A percentile compares a stretch with the other conserved stretches of the same genome.
Evolutionary conservation across 2,113 vertebrate species (phyloP).

Genomic region (Psilopogon haemacephalus): DNA sequence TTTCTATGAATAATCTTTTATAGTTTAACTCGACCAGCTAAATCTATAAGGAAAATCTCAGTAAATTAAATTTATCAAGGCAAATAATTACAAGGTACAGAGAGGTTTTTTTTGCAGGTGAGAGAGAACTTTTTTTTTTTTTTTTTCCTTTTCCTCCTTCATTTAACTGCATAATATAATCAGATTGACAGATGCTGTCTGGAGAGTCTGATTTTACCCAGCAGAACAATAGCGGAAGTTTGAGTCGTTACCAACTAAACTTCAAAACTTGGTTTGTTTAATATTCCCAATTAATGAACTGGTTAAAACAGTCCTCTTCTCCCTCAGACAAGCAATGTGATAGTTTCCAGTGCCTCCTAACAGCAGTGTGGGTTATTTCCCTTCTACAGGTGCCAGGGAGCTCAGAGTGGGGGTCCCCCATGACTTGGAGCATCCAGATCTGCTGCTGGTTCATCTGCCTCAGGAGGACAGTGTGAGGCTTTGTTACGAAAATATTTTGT

Average conservation of each 20-base stretch:
- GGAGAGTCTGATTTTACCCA: neutral
- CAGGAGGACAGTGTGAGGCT: neutral
- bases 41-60: constrained; percentile 8
- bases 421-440: neutral
- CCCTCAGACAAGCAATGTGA: neutral
- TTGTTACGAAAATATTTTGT: neutral
- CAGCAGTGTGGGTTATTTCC: neutral
- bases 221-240: neutral
- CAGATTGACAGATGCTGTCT: constrained; percentile 39
- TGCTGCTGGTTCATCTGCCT: neutral
- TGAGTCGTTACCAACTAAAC: neutral
- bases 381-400: neutral
- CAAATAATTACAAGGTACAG: constrained; percentile 27
- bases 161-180: constrained; percentile 27
- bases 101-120: constrained; percentile 15
- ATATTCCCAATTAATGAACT: constrained; percentile 17
- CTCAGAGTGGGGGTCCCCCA: neutral
- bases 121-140: neutral
- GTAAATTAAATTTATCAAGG: constrained; percentile 34
- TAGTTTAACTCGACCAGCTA: constrained; percentile 37
- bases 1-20: constrained; percentile 55
- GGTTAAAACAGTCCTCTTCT: neutral
- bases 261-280: constrained; percentile 4
- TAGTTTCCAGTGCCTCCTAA: neutral
- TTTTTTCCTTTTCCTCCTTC: neutral